These are phyloP conservation scores for Drosophila micromelanica DNA, from an alignment of 1,140 invertebrate genomes.

Conservation along the genomic window DNA sequence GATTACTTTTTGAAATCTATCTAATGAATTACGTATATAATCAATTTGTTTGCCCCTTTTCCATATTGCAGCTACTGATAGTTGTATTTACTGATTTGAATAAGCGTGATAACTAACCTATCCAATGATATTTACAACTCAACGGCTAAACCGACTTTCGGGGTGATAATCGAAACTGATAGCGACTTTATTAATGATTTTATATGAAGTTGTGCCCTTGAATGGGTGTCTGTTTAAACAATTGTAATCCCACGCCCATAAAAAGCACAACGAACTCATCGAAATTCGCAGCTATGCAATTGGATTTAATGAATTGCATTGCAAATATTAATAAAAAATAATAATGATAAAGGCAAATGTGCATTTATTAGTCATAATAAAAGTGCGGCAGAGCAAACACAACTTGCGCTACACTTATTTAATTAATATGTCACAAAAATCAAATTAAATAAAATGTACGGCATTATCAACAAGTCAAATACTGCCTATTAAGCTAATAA, in stretches of 20 bases:
- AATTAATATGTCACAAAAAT: conserved; percentile 33
- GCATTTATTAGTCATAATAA: conserved; percentile 35
- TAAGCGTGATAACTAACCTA: conserved; percentile 42
- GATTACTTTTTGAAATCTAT: too few relatives aligned
- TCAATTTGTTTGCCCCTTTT: background rate
- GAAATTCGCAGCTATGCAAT: conserved; percentile 7
- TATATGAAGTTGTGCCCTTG: conserved; percentile 35
- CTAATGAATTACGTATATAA: background rate
- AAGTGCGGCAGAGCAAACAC: conserved; percentile 9
- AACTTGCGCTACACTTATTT: conserved; percentile 17
- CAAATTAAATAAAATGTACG: conserved; percentile 4
- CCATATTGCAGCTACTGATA: conserved; percentile 15
- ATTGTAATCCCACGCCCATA: conserved; percentile 13
- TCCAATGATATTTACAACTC: conserved; percentile 10
- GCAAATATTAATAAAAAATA: conserved; percentile 46
- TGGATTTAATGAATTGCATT: conserved; percentile 49
- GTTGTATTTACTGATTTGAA: conserved; percentile 17
- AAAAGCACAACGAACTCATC: conserved; percentile 41
- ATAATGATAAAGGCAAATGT: conserved; percentile 25
- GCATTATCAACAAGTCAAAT: conserved; percentile 3
- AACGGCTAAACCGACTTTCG: background rate
- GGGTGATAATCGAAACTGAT: conserved; percentile 30
- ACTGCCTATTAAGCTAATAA: conserved; percentile 18
- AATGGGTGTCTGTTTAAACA: conserved; percentile 12
- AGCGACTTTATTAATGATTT: conserved; percentile 38